Conservation (phyloP, 2,888 invertebrate species). For the Idaea biselata region DNA sequence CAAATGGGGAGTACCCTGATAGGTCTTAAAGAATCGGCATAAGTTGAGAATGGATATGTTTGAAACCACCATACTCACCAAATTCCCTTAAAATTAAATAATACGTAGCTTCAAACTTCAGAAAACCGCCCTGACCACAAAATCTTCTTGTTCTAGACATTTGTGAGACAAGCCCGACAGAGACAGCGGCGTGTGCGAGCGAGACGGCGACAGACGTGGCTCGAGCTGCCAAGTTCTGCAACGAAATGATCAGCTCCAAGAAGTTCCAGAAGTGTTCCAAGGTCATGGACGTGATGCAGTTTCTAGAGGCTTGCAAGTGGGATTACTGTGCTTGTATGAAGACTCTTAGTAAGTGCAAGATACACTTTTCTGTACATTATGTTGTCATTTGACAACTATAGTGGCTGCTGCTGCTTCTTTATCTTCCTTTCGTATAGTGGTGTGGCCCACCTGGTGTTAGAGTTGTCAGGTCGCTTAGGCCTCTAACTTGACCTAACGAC, state of each 20-base stretch:
- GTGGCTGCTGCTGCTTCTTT: no score
- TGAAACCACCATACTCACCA: neutral
- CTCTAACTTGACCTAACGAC: no score
- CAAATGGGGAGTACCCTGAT: no score
- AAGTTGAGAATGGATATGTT: no score
- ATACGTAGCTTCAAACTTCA: neutral
- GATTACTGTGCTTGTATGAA: constrained; percentile 88
- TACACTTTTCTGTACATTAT: neutral
- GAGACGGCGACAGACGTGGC: constrained; percentile 51
- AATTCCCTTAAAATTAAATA: neutral
- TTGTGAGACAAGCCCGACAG: constrained; percentile 77
- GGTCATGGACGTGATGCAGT: constrained; percentile 83
- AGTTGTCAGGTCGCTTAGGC: no score
- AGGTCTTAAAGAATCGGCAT: no score
- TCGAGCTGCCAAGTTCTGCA: constrained; percentile 82
- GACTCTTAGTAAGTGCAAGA: constrained; percentile 54
- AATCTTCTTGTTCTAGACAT: constrained; percentile 59
- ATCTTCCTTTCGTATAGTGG: no score
- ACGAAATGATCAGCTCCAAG: constrained; percentile 81
- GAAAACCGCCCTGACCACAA: no score
- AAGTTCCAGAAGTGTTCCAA: constrained; percentile 84
- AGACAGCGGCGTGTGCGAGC: constrained; percentile 71
- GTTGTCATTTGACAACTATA: no score
- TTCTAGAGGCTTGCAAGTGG: constrained; percentile 87
- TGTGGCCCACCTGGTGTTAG: no score